These are phyloP conservation scores for Galleria mellonella DNA, from an alignment of 1,140 invertebrate species.

Conservation along the genomic window DNA sequence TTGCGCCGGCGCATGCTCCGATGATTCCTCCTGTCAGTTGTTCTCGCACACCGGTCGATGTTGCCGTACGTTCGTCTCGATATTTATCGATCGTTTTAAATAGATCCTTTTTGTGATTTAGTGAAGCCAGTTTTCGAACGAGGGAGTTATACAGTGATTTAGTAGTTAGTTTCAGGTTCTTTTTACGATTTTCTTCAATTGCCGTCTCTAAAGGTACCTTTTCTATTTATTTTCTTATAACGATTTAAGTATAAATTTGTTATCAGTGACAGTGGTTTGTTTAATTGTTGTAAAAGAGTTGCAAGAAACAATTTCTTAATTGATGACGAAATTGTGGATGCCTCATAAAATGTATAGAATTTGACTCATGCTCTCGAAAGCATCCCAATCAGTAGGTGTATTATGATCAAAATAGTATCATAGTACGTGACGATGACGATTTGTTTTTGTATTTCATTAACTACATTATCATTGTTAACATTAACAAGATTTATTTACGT, in stretches of 20 bases:
- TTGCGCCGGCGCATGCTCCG: slow-evolving; percentile 53
- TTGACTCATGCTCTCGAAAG: slow-evolving; percentile 13
- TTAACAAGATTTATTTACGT: too few relatives aligned
- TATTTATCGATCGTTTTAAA: slow-evolving; percentile 33
- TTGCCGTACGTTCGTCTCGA: slow-evolving; percentile 14
- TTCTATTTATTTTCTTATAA: slow-evolving; percentile 16
- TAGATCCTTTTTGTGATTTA: slow-evolving; percentile 35
- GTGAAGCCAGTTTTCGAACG: slow-evolving; percentile 11
- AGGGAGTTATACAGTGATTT: slow-evolving; percentile 14
- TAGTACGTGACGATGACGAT: too few relatives aligned
- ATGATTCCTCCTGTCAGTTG: slow-evolving; percentile 54
- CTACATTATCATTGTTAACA: too few relatives aligned
- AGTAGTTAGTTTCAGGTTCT: slow-evolving; percentile 1
- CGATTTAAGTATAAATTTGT: slow-evolving; percentile 16
- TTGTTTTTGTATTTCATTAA: too few relatives aligned
- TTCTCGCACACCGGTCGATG: slow-evolving; percentile 56
- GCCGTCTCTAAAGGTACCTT: slow-evolving; percentile 9
- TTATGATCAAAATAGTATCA: too few relatives aligned
- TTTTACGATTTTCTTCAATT: not conserved
- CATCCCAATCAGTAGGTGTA: too few relatives aligned
- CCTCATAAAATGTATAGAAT: slow-evolving; percentile 13
- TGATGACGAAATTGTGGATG: not conserved
- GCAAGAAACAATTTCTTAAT: not conserved
- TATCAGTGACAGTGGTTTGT: slow-evolving; percentile 59
- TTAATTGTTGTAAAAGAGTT: slow-evolving; percentile 30